A percentile compares a stretch with the other conserved stretches of the same genome.
phyloP scores from a whole-genome alignment of 2,888 invertebrate species.

The Phaedon cochleariae region DNA sequence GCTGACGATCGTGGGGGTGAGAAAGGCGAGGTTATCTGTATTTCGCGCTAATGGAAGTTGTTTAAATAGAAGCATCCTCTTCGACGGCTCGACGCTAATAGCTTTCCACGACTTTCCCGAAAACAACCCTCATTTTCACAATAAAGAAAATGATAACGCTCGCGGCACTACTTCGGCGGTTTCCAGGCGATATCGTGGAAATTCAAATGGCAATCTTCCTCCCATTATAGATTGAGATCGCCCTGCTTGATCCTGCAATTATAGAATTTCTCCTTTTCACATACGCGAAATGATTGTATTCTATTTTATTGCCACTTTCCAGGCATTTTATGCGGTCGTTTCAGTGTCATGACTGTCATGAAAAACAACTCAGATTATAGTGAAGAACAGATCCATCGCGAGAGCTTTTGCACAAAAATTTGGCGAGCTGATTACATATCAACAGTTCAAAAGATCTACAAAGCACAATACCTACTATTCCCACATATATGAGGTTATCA shows the following conservation, averaged over 20 bases:
- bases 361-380: too few species aligned
- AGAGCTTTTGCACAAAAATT: too few species aligned
- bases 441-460: too few species aligned
- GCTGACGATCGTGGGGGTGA: constrained; percentile 37
- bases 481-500: too few species aligned
- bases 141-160: constrained; percentile 46
- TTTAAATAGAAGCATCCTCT: constrained; percentile 59
- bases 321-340: too few species aligned
- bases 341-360: too few species aligned
- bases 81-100: constrained; percentile 57
- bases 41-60: constrained; percentile 59
- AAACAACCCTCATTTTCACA: constrained; percentile 48
- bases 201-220: constrained; percentile 33
- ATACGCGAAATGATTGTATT: background rate
- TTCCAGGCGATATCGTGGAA: constrained; percentile 30
- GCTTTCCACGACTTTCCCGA: constrained; percentile 54
- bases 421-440: too few species aligned
- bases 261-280: constrained; percentile 25
- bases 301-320: too few species aligned
- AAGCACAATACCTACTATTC: too few species aligned
- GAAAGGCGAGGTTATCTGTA: constrained; percentile 40
- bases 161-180: constrained; percentile 33
- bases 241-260: constrained; percentile 24
- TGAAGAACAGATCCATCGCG: too few species aligned
- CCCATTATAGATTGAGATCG: constrained; percentile 35